Conservation (phyloP, 2,888 invertebrate genomes). For the Ichneumoninae sp. region DNA sequence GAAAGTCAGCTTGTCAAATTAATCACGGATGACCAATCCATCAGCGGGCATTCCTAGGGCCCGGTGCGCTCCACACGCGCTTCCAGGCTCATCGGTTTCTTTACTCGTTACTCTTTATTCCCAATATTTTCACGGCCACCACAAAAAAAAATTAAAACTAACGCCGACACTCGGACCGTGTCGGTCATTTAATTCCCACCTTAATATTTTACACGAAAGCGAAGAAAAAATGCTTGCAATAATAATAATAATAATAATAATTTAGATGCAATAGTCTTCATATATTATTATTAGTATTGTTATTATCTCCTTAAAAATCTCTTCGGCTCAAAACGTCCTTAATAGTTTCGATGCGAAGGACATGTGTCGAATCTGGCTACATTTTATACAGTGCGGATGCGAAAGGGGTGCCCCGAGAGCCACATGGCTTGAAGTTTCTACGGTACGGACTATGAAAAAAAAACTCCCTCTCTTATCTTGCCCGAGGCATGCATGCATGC, state of each 20-base stretch:
- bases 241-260: too few relatives aligned
- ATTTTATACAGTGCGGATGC: background rate
- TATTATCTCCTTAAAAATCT: background rate
- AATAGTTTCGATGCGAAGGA: slow-evolving; percentile 6
- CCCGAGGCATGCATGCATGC: slow-evolving; percentile 18
- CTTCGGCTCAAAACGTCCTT: background rate
- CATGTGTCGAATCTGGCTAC: background rate
- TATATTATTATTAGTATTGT: too few relatives aligned
- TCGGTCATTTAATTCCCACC: background rate
- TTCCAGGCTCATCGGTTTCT: slow-evolving; percentile 20
- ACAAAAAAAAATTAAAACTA: background rate
- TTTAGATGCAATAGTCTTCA: too few relatives aligned
- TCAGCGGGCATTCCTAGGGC: slow-evolving; percentile 83
- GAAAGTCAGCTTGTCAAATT: slow-evolving; percentile 85
- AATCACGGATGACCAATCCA: slow-evolving; percentile 85
- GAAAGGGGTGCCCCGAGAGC: slow-evolving; percentile 23
- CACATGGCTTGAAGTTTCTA: slow-evolving; percentile 23
- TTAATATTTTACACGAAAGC: too few relatives aligned
- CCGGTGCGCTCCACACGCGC: slow-evolving; percentile 59
- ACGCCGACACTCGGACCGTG: background rate
- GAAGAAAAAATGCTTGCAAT: too few relatives aligned
- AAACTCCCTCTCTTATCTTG: slow-evolving; percentile 24
- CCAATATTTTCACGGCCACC: background rate
- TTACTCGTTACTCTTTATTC: slow-evolving; percentile 36
- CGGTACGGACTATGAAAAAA: background rate